A percentile compares a stretch with the other conserved stretches of the same genome.
These are phyloP conservation scores for Argynnis bischoffii DNA, from an alignment of 2,888 invertebrate species.

Conservation along the genomic window DNA sequence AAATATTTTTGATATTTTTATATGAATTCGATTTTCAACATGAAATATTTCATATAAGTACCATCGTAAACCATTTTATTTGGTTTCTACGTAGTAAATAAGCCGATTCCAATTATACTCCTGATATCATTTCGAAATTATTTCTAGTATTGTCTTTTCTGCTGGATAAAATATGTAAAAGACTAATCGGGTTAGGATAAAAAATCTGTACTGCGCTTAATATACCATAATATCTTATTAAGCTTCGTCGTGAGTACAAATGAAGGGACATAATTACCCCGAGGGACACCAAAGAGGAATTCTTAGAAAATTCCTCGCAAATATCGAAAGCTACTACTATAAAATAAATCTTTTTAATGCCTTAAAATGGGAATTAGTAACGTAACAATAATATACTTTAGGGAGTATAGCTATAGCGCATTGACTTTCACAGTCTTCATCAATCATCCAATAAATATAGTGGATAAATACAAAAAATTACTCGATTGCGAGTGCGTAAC, in stretches of 20 bases:
- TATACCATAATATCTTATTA: conserved; percentile 17
- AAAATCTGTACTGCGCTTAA: conserved; percentile 2
- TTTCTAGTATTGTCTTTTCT: too few relatives aligned
- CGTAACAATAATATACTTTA: too few relatives aligned
- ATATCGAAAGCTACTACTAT: background rate
- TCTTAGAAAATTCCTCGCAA: background rate
- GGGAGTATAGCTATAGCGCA: too few relatives aligned
- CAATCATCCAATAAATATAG: background rate
- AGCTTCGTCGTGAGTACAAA: conserved; percentile 10
- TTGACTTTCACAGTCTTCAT: too few relatives aligned
- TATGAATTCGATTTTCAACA: too few relatives aligned
- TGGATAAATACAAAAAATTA: background rate
- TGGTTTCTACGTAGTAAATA: too few relatives aligned
- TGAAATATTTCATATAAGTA: too few relatives aligned
- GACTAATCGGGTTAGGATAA: background rate
- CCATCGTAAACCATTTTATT: too few relatives aligned
- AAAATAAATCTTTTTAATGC: background rate
- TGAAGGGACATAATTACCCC: conserved; percentile 18
- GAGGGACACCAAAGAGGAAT: conserved; percentile 8
- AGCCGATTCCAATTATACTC: too few relatives aligned
- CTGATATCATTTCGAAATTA: too few relatives aligned
- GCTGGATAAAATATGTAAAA: background rate
- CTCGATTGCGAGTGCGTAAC: background rate
- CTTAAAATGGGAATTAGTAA: too few relatives aligned
- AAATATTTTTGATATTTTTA: too few relatives aligned